phyloP scores from a whole-genome alignment of 2,888 invertebrate species.

The Cheilosia variabilis region DNA sequence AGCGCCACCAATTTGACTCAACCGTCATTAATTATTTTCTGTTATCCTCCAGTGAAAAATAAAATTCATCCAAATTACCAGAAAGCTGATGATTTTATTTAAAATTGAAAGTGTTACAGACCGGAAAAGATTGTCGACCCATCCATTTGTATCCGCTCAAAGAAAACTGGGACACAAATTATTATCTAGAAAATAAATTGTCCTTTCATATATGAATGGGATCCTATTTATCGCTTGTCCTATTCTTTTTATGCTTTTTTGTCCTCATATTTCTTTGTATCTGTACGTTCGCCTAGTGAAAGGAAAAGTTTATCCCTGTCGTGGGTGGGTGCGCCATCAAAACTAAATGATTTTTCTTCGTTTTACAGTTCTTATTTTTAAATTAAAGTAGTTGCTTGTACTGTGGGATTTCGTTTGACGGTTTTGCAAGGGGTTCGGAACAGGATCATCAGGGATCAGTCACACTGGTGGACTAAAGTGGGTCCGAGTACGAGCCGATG shows the following conservation, averaged over 20 bases:
- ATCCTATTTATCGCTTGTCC: slow-evolving; percentile 27
- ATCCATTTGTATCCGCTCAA: slow-evolving; percentile 14
- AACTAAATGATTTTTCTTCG: neutral
- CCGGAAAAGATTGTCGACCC: slow-evolving; percentile 17
- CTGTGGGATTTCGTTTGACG: slow-evolving; percentile 32
- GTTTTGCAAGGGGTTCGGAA: slow-evolving; percentile 2
- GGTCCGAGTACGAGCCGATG: slow-evolving; percentile 28
- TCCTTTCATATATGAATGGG: slow-evolving; percentile 48
- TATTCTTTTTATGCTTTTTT: slow-evolving; percentile 3
- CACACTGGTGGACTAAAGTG: slow-evolving; percentile 13
- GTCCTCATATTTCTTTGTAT: neutral
- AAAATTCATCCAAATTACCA: slow-evolving; percentile 32
- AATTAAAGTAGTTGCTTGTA: slow-evolving; percentile 39
- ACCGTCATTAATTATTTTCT: slow-evolving; percentile 5
- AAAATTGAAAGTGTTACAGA: slow-evolving; percentile 34
- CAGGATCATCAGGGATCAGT: slow-evolving; percentile 10
- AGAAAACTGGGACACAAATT: slow-evolving; percentile 25
- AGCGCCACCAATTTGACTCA: too few species aligned
- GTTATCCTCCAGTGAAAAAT: neutral
- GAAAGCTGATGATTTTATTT: slow-evolving; percentile 27
- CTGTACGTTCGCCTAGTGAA: neutral
- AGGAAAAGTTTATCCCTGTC: slow-evolving; percentile 29
- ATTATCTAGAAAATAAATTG: slow-evolving; percentile 41
- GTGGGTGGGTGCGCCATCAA: slow-evolving; percentile 8
- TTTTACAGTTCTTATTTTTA: slow-evolving; percentile 17